Evolutionary conservation across 2,113 vertebrate species (phyloP).

Genomic region (Oncorhynchus gorbuscha): DNA sequence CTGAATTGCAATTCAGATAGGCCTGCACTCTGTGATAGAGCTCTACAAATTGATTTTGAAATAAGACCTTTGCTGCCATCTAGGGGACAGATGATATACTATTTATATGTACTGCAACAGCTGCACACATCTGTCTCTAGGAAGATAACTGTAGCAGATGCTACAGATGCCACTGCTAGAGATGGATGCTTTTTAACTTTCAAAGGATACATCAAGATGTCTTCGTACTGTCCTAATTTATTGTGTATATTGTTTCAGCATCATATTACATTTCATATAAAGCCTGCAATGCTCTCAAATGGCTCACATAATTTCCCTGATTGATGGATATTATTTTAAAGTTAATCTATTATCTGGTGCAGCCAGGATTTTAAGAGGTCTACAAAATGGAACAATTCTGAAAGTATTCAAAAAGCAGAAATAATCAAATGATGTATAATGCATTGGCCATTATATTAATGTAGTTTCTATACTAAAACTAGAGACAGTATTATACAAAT

Average conservation of each 20-base stretch:
- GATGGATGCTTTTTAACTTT: no score
- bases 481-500: neutral
- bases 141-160: no score
- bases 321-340: no score
- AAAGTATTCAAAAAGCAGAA: neutral
- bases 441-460: neutral
- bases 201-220: no score
- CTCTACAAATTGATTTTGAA: neutral
- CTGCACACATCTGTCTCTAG: no score
- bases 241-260: neutral
- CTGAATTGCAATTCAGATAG: no score
- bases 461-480: neutral
- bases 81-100: slow-evolving; percentile 35
- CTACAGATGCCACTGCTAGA: no score
- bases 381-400: no score
- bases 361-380: no score
- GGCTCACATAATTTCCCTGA: neutral
- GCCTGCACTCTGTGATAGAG: no score
- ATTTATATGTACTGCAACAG: no score
- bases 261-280: neutral
- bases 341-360: neutral
- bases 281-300: neutral
- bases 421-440: neutral
- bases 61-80: slow-evolving; percentile 53
- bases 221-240: no score